Evolutionary conservation across 2,113 vertebrate species (phyloP).

Genomic region (Corythornis madagascariensis): DNA sequence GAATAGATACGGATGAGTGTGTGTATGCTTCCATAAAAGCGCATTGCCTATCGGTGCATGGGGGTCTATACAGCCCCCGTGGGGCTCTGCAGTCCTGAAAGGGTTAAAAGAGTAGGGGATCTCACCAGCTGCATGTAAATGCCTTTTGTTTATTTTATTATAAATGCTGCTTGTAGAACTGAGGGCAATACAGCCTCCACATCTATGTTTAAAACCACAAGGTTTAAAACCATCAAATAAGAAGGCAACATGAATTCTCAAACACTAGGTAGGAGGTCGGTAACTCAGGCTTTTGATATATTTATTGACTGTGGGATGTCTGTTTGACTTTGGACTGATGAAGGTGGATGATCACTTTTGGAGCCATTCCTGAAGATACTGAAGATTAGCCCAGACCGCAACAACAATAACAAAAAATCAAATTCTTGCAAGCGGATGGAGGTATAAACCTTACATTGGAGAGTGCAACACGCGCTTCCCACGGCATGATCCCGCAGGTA

Average conservation of each 20-base stretch:
- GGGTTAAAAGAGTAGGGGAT: background rate
- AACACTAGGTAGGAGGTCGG: background rate
- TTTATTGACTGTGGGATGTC: background rate
- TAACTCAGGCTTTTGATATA: background rate
- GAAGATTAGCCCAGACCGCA: background rate
- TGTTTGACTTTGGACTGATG: background rate
- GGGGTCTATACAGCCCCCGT: background rate
- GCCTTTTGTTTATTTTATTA: background rate
- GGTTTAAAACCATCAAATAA: background rate
- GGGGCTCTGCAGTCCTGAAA: background rate
- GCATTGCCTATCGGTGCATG: fast-evolving
- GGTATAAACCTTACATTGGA: fast-evolving
- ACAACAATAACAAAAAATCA: no score
- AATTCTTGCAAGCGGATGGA: background rate
- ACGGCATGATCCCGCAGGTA: fast-evolving
- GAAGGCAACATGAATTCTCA: background rate
- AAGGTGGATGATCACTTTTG: background rate
- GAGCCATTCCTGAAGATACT: fast-evolving
- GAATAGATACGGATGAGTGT: background rate
- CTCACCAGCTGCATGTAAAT: background rate
- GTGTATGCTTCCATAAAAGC: background rate
- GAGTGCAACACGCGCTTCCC: fast-evolving
- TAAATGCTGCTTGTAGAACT: background rate
- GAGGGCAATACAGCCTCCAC: background rate
- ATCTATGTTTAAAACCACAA: background rate